Evolutionary conservation across 2,888 invertebrate species (phyloP).

Genomic region (Labia minor): DNA sequence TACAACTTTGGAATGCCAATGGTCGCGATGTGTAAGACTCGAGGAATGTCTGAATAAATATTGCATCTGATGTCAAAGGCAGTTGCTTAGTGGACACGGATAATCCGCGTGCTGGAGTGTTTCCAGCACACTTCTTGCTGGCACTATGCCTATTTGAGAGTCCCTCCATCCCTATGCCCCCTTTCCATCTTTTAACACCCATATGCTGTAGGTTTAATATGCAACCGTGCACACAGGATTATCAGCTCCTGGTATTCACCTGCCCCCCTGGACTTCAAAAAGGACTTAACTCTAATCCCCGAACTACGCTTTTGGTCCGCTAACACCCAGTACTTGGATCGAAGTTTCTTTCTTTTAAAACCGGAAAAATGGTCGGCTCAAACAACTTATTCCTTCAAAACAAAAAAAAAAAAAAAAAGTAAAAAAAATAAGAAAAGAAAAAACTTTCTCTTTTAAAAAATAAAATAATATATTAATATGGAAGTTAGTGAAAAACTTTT

Average conservation of each 20-base stretch:
- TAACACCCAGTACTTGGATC: neutral
- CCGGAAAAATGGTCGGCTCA: neutral
- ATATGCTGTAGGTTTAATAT: neutral
- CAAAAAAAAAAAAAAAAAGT: too few species aligned
- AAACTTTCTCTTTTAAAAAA: slow-evolving; percentile 4
- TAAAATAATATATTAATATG: neutral
- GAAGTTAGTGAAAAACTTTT: neutral
- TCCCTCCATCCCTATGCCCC: too few species aligned
- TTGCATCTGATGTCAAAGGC: neutral
- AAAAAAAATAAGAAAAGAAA: neutral
- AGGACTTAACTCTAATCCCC: neutral
- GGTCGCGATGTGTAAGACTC: neutral
- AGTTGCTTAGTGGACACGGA: neutral
- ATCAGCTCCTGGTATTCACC: neutral
- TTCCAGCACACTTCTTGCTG: neutral
- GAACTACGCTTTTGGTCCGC: neutral
- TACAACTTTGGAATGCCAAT: too few species aligned
- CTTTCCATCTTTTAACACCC: neutral
- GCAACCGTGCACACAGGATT: neutral
- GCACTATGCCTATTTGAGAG: neutral
- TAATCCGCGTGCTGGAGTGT: neutral
- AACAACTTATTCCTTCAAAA: neutral
- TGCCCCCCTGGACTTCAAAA: neutral
- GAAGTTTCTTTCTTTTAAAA: neutral
- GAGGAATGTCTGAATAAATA: neutral